Conservation (phyloP, 2,797 vertebrate species). For the Choloepus didactylus region DNA sequence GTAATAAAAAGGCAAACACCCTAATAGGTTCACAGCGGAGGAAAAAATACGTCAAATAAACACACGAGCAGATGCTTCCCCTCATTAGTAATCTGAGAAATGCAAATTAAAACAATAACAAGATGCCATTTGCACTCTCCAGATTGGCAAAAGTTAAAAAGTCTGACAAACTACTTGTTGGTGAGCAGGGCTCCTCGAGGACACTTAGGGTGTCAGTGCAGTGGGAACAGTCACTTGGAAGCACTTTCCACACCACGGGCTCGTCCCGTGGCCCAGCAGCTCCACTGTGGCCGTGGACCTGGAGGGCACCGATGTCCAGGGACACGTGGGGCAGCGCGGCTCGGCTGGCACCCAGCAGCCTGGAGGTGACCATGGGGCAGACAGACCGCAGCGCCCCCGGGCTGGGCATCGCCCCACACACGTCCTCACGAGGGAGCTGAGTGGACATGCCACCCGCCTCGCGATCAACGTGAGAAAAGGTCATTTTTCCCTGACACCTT, state of each 20-base stretch:
- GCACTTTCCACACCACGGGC: fast-evolving
- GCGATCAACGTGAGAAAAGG: fast-evolving
- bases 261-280: fast-evolving
- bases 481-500: neutral
- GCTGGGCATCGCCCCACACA: no score
- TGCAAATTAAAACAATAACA: conserved; percentile 85
- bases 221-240: fast-evolving
- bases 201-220: neutral
- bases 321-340: no score
- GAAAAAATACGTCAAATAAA: conserved; percentile 80
- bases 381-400: no score
- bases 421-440: no score
- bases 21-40: conserved; percentile 83
- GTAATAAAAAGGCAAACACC: conserved; percentile 82
- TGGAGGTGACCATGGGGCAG: no score
- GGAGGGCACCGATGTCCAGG: no score
- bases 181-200: conserved; percentile 51
- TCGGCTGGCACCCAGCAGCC: no score
- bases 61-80: conserved; percentile 80
- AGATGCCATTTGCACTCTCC: conserved; percentile 83
- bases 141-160: conserved; percentile 80
- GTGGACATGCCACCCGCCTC: fast-evolving
- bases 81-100: conserved; percentile 84
- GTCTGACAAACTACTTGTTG: conserved; percentile 84
- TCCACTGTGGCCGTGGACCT: fast-evolving